These are phyloP conservation scores for Micropoecilia bifurca DNA, from an alignment of 2,797 vertebrate species.

Conservation along the genomic window DNA sequence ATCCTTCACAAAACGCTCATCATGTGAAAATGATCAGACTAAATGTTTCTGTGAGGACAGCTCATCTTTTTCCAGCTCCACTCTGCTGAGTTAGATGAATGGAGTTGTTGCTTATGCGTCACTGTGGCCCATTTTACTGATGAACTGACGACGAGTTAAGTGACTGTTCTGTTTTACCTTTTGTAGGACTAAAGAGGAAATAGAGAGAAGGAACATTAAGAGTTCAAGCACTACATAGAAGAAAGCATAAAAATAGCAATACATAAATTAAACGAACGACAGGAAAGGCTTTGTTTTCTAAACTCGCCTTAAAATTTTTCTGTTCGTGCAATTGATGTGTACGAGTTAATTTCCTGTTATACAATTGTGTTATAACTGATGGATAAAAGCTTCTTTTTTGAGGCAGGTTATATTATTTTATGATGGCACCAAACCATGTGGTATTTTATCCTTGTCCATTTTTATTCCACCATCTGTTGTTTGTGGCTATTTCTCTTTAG, in stretches of 20 bases:
- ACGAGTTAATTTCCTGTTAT: not conserved
- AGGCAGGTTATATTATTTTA: not conserved
- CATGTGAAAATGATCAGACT: slow-evolving; percentile 29
- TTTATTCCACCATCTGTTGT: not conserved
- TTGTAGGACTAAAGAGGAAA: slow-evolving; percentile 20
- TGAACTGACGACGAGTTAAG: slow-evolving; percentile 18
- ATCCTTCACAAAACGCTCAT: slow-evolving; percentile 27
- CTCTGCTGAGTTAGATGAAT: slow-evolving; percentile 21
- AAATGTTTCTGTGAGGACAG: slow-evolving; percentile 30
- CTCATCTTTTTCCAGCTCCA: slow-evolving; percentile 14
- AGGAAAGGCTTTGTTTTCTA: slow-evolving; percentile 35
- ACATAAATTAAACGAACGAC: slow-evolving; percentile 44
- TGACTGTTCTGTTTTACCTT: slow-evolving; percentile 21
- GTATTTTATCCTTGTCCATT: not conserved
- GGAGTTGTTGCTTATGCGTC: slow-evolving; percentile 34
- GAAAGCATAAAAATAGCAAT: slow-evolving; percentile 32
- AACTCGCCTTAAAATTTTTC: not conserved
- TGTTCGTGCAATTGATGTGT: not conserved
- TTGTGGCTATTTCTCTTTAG: not conserved
- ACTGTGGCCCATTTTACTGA: slow-evolving; percentile 34
- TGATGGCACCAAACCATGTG: not conserved
- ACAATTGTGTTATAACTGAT: not conserved
- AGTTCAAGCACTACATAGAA: slow-evolving; percentile 21
- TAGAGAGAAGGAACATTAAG: not conserved
- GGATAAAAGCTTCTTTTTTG: not conserved